Conservation (phyloP, 35 echinoderm and acorn worm genomes). For the Strongylocentrotus purpuratus region DNA sequence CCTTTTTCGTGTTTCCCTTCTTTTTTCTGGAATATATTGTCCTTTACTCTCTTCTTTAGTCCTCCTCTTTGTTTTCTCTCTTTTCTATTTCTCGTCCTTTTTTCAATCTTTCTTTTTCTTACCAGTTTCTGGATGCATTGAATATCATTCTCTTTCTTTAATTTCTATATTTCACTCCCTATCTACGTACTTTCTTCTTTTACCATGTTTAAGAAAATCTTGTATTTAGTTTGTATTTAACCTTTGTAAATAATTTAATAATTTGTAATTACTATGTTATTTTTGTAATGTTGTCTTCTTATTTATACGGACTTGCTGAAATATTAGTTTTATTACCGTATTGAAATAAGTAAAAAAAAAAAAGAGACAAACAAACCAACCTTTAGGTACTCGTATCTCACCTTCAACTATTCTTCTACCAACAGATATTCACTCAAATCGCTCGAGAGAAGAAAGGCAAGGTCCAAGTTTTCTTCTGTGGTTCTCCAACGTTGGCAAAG, state of each 20-base stretch:
- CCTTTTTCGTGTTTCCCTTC: background rate
- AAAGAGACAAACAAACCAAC: background rate
- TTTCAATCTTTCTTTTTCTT: background rate
- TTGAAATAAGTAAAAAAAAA: too few species aligned
- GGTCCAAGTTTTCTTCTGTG: conserved; percentile 98
- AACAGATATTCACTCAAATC: conserved; percentile 88
- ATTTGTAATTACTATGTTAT: too few species aligned
- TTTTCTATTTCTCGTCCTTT: background rate
- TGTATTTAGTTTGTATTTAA: too few species aligned
- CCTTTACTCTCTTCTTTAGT: background rate
- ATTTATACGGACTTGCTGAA: too few species aligned
- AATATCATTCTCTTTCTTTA: background rate
- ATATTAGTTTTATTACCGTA: background rate
- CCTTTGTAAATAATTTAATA: too few species aligned
- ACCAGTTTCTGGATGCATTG: background rate
- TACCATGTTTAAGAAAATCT: too few species aligned
- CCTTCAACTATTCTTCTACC: background rate
- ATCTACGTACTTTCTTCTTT: too few species aligned
- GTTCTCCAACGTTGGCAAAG: conserved; percentile 82
- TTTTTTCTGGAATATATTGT: background rate
- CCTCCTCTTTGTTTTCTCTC: too few species aligned
- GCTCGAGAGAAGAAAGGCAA: conserved; percentile 86
- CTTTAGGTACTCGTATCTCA: background rate
- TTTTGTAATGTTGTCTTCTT: too few species aligned
- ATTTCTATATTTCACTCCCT: too few species aligned